phyloP scores from a whole-genome alignment of 2,888 invertebrate genomes.

The Pycnomerus fuliginosus region DNA sequence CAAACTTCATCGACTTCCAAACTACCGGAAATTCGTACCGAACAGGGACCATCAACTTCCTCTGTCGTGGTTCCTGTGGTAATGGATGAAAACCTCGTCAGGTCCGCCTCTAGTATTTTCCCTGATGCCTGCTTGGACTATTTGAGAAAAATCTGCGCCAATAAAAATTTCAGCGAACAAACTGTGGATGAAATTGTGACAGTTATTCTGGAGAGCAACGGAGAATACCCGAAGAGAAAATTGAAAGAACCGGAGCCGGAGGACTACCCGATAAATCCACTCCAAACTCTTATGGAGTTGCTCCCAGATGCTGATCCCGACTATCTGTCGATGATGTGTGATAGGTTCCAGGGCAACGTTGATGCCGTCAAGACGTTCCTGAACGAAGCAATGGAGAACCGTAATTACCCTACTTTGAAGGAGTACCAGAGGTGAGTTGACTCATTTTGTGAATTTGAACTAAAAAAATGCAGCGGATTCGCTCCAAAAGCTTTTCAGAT shows the following conservation, averaged over 20 bases:
- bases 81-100: constrained; percentile 4
- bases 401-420: constrained; percentile 40
- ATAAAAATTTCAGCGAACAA: constrained; percentile 22
- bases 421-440: constrained; percentile 34
- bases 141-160: constrained; percentile 32
- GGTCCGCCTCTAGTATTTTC: constrained; percentile 31
- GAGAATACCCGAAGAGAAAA: constrained; percentile 38
- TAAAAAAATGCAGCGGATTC: too few relatives aligned
- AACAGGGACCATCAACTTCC: too few relatives aligned
- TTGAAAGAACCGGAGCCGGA: constrained; percentile 20
- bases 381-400: constrained; percentile 30
- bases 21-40: too few relatives aligned
- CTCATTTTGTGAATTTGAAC: too few relatives aligned
- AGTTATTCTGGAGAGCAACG: constrained; percentile 22
- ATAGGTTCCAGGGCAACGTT: constrained; percentile 27
- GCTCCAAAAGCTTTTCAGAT: too few relatives aligned
- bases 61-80: too few relatives aligned
- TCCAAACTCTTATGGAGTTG: constrained; percentile 36
- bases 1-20: too few relatives aligned
- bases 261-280: constrained; percentile 37
- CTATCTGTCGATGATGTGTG: constrained; percentile 33
- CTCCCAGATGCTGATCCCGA: constrained; percentile 44
- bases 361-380: constrained; percentile 35
- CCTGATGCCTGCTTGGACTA: constrained; percentile 40
- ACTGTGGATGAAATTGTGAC: constrained; percentile 32